Evolutionary conservation across 2,888 invertebrate genomes (phyloP), one percentile per base, ranked within the genome.

Genomic region (Psococerastis gibbosa): DNA sequence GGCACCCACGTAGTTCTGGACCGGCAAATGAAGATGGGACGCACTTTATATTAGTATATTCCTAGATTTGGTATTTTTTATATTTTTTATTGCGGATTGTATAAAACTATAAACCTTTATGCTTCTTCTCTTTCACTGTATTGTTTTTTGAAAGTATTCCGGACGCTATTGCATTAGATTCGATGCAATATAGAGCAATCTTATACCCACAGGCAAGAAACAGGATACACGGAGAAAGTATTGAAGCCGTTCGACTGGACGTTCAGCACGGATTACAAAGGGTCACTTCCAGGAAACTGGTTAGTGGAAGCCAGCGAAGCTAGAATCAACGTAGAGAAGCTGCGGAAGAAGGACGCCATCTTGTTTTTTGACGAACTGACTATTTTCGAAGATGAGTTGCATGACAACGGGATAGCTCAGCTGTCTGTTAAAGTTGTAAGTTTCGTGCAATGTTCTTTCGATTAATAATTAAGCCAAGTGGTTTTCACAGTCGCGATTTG

Each of bases 221-320:
- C 61, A 51, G 65, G 66, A 42, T 57, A 63, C 43, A 63, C 65
- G 51, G 74, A 73, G 51, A 80, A 83, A 56, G 78, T 84, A 56
- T 69, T 84, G 44, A 81, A 79, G 56, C 80, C 87, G 15, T 95
- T 89, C 64, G 97, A 98, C 63, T 99, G 98, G 98, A 98, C 97
- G 1, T 98, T 84, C 58, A 80, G 85, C 16, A 89, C 91, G 22
- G 75, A 82, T 56, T 98, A 98, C 60, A 77, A 75, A 58, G 98
- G 98, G 32, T 79, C 78, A 16, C 56, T 78, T 27, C 65, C 69
- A 44, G 72, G 75, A 8, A 63, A 69, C 47, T 69, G 79, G 52
- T 57, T 63, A 43, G 53, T 74, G 9, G 69, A 71, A 52, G 59
- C 67, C 38, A 81, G 85, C 1, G 69, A 75, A 33, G 79, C 84